Percentiles rank a stretch among this genome's conserved stretches.
phyloP scores from a whole-genome alignment of 1,140 invertebrate genomes.

The Rhagoletis zephyria region DNA sequence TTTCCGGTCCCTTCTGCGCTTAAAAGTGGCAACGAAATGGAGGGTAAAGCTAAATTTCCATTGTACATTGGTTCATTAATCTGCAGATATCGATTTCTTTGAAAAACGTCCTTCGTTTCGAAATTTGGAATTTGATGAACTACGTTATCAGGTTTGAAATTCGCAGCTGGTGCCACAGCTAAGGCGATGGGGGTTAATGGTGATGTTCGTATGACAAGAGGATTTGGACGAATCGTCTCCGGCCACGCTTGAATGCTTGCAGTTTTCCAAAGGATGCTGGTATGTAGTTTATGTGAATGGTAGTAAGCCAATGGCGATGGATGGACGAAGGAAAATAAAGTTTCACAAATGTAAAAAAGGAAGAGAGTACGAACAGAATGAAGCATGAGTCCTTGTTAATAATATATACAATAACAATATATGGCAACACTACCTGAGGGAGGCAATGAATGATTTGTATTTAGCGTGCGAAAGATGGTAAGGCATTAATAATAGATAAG shows the following conservation, averaged over 20 bases:
- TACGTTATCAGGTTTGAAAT: constrained; percentile 18
- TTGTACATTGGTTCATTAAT: background rate
- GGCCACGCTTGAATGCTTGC: constrained; percentile 67
- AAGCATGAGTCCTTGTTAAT: constrained; percentile 54
- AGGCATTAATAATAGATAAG: too few relatives aligned
- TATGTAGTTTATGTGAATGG: background rate
- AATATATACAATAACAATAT: constrained; percentile 9
- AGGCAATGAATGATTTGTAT: too few relatives aligned
- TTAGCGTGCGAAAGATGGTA: too few relatives aligned
- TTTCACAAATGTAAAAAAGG: background rate
- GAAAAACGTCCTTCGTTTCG: background rate
- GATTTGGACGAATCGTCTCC: background rate
- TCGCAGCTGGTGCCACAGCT: background rate
- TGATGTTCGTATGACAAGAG: background rate
- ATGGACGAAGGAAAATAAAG: background rate
- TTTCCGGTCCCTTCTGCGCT: background rate
- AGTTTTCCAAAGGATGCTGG: constrained; percentile 61
- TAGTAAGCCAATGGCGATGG: background rate
- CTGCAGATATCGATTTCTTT: background rate
- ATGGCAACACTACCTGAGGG: background rate
- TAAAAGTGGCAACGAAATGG: background rate
- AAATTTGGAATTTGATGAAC: background rate
- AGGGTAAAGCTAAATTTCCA: background rate
- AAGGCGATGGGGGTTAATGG: background rate
- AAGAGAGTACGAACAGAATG: constrained; percentile 55